Conservation (phyloP, 2,113 vertebrate species). For the Bos indicus region DNA sequence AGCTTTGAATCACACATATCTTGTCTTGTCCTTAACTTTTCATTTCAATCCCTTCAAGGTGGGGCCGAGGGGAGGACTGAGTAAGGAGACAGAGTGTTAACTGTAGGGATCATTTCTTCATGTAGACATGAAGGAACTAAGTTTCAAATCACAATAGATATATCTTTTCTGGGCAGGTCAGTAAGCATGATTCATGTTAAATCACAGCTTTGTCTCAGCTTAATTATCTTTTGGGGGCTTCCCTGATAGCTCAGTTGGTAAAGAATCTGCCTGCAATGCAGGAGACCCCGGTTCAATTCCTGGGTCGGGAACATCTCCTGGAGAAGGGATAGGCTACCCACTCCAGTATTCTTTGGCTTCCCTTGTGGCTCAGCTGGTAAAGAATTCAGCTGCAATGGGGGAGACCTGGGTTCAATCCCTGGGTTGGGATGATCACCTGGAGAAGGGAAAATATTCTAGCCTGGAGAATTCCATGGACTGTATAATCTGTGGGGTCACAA, state of each 20-base stretch:
- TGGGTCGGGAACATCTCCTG: background rate
- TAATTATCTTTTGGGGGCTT: background rate
- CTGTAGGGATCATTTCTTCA: background rate
- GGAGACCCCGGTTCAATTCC: fast-evolving
- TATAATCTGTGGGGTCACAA: background rate
- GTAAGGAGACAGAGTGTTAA: background rate
- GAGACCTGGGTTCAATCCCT: background rate
- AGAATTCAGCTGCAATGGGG: background rate
- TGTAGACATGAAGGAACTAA: background rate
- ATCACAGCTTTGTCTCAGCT: background rate
- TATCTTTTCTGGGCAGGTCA: background rate
- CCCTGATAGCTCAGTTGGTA: background rate
- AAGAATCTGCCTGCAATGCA: background rate
- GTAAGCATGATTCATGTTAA: background rate
- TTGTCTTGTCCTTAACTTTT: background rate
- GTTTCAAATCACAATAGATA: background rate
- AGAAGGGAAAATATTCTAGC: background rate
- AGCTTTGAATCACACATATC: background rate
- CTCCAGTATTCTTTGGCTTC: background rate
- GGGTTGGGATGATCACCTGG: fast-evolving
- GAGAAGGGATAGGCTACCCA: background rate
- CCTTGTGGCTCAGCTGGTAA: background rate
- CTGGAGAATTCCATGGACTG: background rate
- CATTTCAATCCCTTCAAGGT: background rate
- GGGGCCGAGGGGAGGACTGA: background rate